Base-by-base conservation (phyloP, 2,888 invertebrate species). In the Drosophila subquinaria region DNA sequence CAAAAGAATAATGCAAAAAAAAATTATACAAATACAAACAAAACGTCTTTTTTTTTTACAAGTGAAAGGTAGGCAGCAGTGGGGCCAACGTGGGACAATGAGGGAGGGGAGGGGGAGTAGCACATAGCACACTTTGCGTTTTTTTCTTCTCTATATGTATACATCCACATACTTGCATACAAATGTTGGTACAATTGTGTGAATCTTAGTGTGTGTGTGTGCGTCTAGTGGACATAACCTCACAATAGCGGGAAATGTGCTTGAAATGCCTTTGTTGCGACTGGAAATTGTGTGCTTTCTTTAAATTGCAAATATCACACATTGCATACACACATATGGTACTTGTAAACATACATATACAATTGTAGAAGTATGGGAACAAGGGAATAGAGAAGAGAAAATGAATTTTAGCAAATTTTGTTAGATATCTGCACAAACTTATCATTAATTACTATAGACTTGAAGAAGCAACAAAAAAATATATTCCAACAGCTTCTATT, bases 171-270 rank as follows among this genome's bases (percentile, higher is more conserved):
- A 42, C 17, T 33, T 23, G 15, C 17, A 52, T 42, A 56, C 9
- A 15, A 48, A 48, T 10, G 36, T 51, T 35, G 20, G 50, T 51
- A 59, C 40, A 17, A 27, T 20, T 33, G 43, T n/a, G n/a, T n/a
- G n/a, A n/a, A n/a, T n/a, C n/a, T n/a, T 17, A 1, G 17, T 35
- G 45, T 45, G 35, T 8, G 0, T 17, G 47, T 76, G 72, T 73
- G 63, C 57, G 62, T 43, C 43, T 57, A 52, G 20, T 52, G 42
- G 30, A 89, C 86, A 76, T 87, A 87, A 87, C 86, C 86, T 87
- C 90, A 87, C 76, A 82, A 67, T 17, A 63, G 53, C 47, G 61
- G 63, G 70, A 82, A 87, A 89, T 87, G 86, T 89, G 88, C 88
- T 86, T 70, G 45, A 70, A 60, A 56, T 67, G 70, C 35, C 66